Evolutionary conservation across 2,113 vertebrate species (phyloP).

Genomic region (Clarias batrachus): DNA sequence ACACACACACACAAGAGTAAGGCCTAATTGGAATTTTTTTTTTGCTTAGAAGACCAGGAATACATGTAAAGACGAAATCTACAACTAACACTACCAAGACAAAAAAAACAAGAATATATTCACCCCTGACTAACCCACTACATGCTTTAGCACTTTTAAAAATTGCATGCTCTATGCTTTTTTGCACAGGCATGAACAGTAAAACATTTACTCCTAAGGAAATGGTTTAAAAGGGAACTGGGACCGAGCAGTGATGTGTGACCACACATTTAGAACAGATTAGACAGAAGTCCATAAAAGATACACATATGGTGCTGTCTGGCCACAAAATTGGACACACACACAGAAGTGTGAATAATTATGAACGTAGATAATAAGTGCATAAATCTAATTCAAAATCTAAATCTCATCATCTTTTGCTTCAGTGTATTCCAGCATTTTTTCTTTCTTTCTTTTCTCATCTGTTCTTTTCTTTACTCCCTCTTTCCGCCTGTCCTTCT

Average conservation of each 20-base stretch:
- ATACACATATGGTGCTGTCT: slow-evolving; percentile 28
- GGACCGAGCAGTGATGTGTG: slow-evolving; percentile 29
- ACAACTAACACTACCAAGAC: slow-evolving; percentile 1
- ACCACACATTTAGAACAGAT: slow-evolving; percentile 38
- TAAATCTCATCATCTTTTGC: background rate
- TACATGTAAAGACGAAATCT: slow-evolving; percentile 12
- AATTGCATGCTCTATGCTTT: background rate
- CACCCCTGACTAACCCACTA: background rate
- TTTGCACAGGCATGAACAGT: background rate
- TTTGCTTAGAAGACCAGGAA: background rate
- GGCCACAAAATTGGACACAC: slow-evolving; percentile 12
- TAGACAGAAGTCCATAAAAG: slow-evolving; percentile 30
- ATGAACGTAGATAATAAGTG: background rate
- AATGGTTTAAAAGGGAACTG: slow-evolving; percentile 6
- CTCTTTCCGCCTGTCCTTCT: no score
- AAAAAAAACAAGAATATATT: background rate
- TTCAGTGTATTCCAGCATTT: no score
- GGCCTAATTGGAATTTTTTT: slow-evolving; percentile 20
- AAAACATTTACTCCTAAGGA: background rate
- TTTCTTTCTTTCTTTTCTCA: no score
- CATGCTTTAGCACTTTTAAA: slow-evolving; percentile 6
- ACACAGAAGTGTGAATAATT: background rate
- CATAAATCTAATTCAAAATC: background rate
- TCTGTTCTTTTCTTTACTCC: no score
- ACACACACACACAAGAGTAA: slow-evolving; percentile 25